Evolutionary conservation across 2,888 invertebrate species (phyloP).

Genomic region (Eupeodes luniger): DNA sequence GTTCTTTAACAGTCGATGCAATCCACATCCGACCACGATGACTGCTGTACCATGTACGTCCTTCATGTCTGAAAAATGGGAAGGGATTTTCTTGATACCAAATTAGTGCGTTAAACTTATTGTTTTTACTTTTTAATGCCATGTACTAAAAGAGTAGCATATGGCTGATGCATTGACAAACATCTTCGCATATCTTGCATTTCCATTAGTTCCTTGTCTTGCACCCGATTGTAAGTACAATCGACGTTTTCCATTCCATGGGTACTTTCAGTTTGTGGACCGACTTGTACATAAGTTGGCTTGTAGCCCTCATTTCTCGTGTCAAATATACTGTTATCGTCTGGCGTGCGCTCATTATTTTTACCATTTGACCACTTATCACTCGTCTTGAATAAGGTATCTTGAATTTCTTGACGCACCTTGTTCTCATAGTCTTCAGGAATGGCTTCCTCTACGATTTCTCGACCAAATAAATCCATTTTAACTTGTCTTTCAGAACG

Average conservation of each 20-base stretch:
- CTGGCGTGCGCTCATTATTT: slow-evolving; percentile 39
- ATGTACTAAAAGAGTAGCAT: slow-evolving; percentile 95
- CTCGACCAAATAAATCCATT: slow-evolving; percentile 90
- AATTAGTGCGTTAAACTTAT: background rate
- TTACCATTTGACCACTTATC: slow-evolving; percentile 78
- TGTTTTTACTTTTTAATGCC: slow-evolving; percentile 92
- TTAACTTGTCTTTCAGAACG: slow-evolving; percentile 88
- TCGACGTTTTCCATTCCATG: slow-evolving; percentile 78
- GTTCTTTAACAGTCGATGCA: slow-evolving; percentile 92
- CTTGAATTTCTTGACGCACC: slow-evolving; percentile 83
- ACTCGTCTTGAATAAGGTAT: slow-evolving; percentile 77
- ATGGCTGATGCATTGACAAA: slow-evolving; percentile 98
- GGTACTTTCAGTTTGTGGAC: slow-evolving; percentile 44
- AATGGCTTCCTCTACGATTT: slow-evolving; percentile 85
- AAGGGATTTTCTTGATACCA: slow-evolving; percentile 6
- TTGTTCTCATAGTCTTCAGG: slow-evolving; percentile 83
- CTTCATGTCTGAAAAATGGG: slow-evolving; percentile 90
- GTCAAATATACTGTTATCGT: slow-evolving; percentile 71
- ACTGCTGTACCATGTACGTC: slow-evolving; percentile 95
- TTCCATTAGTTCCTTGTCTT: slow-evolving; percentile 91
- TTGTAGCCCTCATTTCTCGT: slow-evolving; percentile 78
- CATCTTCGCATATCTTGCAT: slow-evolving; percentile 95
- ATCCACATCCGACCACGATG: slow-evolving; percentile 98
- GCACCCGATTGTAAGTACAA: slow-evolving; percentile 85
- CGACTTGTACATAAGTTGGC: slow-evolving; percentile 78